Evolutionary conservation across 1,140 invertebrate species (phyloP).

Genomic region (Drosophila malerkotliana): DNA sequence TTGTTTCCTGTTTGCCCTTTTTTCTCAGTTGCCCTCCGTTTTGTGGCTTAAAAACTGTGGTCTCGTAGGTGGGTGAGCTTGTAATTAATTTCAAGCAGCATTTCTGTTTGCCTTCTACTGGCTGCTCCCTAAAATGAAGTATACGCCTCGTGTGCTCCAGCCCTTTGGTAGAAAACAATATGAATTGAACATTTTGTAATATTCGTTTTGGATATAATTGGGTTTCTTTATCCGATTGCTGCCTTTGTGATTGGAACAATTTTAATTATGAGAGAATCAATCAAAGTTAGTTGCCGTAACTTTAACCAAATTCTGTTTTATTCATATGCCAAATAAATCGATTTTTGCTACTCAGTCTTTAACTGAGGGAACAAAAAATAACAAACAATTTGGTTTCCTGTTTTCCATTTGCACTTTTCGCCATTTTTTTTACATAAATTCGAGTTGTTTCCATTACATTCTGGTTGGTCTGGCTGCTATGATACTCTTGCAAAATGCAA

Average conservation of each 20-base stretch:
- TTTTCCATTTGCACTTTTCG: slow-evolving; percentile 47
- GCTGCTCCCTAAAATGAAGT: slow-evolving; percentile 34
- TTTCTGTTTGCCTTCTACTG: slow-evolving; percentile 45
- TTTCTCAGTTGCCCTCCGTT: not conserved
- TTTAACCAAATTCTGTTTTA: too few relatives aligned
- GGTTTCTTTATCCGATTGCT: not conserved
- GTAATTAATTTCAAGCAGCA: slow-evolving; percentile 73
- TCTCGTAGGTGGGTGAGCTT: slow-evolving; percentile 11
- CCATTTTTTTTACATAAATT: slow-evolving; percentile 42
- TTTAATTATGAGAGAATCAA: not conserved
- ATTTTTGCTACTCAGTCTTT: slow-evolving; percentile 35
- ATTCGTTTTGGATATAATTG: slow-evolving; percentile 7
- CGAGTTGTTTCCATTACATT: slow-evolving; percentile 13
- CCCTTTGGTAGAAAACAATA: slow-evolving; percentile 15
- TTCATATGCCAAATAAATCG: slow-evolving; percentile 19
- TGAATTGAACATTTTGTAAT: slow-evolving; percentile 14
- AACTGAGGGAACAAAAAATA: slow-evolving; percentile 14
- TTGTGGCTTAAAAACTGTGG: slow-evolving; percentile 34
- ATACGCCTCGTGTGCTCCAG: slow-evolving; percentile 18
- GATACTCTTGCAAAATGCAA: not conserved
- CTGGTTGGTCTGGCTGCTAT: slow-evolving; percentile 18
- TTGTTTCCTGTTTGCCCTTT: slow-evolving; percentile 9
- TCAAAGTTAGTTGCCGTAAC: not conserved
- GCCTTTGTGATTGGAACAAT: not conserved
- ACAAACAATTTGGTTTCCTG: slow-evolving; percentile 36